Conservation (phyloP, 1,140 invertebrate genomes). For the Caenorhabditis remanei region DNA sequence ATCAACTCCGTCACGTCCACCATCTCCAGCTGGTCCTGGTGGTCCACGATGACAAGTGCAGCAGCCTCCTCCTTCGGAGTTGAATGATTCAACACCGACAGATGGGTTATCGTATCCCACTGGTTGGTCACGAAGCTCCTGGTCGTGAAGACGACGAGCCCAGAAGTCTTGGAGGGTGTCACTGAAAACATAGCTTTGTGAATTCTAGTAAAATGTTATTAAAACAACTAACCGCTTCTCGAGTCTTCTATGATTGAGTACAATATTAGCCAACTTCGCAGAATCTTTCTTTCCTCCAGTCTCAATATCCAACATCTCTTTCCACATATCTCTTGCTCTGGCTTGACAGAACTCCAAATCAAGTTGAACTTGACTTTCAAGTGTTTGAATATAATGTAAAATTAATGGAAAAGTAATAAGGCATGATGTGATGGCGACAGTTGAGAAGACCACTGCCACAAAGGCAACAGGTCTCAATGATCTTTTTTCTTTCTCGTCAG, state of each 20-base stretch:
- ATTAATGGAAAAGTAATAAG: slow-evolving; percentile 69
- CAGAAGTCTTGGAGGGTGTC: slow-evolving; percentile 68
- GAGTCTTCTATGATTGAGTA: slow-evolving; percentile 63
- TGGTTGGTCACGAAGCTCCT: slow-evolving; percentile 67
- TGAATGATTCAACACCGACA: slow-evolving; percentile 45
- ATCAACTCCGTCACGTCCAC: slow-evolving; percentile 67
- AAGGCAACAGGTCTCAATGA: slow-evolving; percentile 68
- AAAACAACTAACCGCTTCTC: slow-evolving; percentile 52
- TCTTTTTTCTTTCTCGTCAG: slow-evolving; percentile 62
- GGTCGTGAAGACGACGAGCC: slow-evolving; percentile 67
- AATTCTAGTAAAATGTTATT: background rate
- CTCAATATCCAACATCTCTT: slow-evolving; percentile 70
- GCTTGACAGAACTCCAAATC: slow-evolving; percentile 71
- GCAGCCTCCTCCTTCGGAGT: slow-evolving; percentile 60
- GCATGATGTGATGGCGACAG: slow-evolving; percentile 68
- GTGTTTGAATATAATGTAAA: slow-evolving; percentile 69
- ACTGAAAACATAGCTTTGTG: slow-evolving; percentile 11
- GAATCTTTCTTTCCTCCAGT: slow-evolving; percentile 69
- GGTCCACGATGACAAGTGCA: slow-evolving; percentile 69
- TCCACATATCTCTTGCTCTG: slow-evolving; percentile 65
- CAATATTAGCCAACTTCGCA: slow-evolving; percentile 65
- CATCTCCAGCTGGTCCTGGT: slow-evolving; percentile 66
- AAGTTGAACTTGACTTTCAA: slow-evolving; percentile 67
- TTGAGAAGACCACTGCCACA: slow-evolving; percentile 69
- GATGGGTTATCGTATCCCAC: slow-evolving; percentile 63